A percentile compares a stretch with the other conserved stretches of the same genome.
Evolutionary conservation across 2,888 invertebrate genomes (phyloP).

Genomic region (Tricholauxania praeusta): DNA sequence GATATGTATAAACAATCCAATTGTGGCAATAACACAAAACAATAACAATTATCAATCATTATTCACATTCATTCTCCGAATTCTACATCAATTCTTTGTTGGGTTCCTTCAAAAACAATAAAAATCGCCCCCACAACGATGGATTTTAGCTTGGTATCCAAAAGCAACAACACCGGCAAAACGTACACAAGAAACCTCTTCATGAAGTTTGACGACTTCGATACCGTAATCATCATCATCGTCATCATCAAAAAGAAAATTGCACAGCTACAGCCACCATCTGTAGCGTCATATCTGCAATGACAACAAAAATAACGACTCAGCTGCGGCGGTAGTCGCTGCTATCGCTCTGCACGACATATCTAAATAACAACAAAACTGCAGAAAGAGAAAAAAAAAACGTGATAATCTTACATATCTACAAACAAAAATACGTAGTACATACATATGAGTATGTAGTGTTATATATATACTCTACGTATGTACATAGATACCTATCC

Average conservation of each 20-base stretch:
- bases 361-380: too few species aligned
- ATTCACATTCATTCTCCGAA: background rate
- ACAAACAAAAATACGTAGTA: too few species aligned
- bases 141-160: background rate
- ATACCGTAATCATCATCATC: background rate
- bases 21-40: slow-evolving; percentile 3
- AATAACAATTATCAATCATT: slow-evolving; percentile 29
- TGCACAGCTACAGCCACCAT: slow-evolving; percentile 3
- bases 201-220: slow-evolving; percentile 1
- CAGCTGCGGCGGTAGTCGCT: background rate
- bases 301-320: background rate
- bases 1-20: too few species aligned
- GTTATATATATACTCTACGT: too few species aligned
- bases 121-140: slow-evolving; percentile 14
- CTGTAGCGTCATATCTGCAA: slow-evolving; percentile 11
- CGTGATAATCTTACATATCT: too few species aligned
- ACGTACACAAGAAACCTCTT: background rate
- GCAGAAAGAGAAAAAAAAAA: too few species aligned
- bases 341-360: background rate
- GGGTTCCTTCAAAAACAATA: slow-evolving; percentile 9
- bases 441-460: too few species aligned
- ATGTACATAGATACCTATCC: too few species aligned
- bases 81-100: background rate
- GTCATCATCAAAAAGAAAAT: background rate
- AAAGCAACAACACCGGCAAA: background rate